phyloP scores from a whole-genome alignment of 2,888 invertebrate species.

The Hypena proboscidalis region DNA sequence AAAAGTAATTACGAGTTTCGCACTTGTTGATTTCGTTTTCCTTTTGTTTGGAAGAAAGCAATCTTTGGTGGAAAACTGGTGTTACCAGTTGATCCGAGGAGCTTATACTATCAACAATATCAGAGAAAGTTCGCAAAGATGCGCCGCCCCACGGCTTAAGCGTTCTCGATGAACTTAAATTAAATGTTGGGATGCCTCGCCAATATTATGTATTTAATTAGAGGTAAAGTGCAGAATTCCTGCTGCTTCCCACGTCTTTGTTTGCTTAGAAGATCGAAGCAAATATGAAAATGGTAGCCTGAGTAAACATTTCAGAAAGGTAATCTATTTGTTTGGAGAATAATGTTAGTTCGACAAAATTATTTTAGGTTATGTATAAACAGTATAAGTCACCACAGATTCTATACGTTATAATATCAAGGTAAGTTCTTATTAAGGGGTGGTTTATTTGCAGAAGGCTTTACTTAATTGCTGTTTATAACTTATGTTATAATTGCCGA shows the following conservation, averaged over 20 bases:
- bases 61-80: slow-evolving; percentile 49
- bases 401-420: too few species aligned
- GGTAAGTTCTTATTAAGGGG: too few species aligned
- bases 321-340: too few species aligned
- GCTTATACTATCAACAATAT: slow-evolving; percentile 51
- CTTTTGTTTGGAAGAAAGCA: slow-evolving; percentile 49
- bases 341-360: too few species aligned
- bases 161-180: slow-evolving; percentile 49
- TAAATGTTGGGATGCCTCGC: slow-evolving; percentile 30
- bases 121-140: slow-evolving; percentile 38
- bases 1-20: slow-evolving; percentile 58
- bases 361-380: too few species aligned
- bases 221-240: slow-evolving; percentile 6
- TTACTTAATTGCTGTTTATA: too few species aligned
- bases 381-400: too few species aligned
- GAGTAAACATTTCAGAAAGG: too few species aligned
- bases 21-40: slow-evolving; percentile 59
- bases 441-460: too few species aligned
- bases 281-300: too few species aligned
- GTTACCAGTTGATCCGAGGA: slow-evolving; percentile 40
- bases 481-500: neutral
- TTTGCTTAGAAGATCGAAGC: neutral
- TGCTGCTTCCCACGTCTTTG: slow-evolving; percentile 1
- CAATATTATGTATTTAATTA: slow-evolving; percentile 23
- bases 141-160: slow-evolving; percentile 36